These are phyloP conservation scores for Spheniscus mendiculus DNA, from an alignment of 2,113 vertebrate species.

Conservation along the genomic window DNA sequence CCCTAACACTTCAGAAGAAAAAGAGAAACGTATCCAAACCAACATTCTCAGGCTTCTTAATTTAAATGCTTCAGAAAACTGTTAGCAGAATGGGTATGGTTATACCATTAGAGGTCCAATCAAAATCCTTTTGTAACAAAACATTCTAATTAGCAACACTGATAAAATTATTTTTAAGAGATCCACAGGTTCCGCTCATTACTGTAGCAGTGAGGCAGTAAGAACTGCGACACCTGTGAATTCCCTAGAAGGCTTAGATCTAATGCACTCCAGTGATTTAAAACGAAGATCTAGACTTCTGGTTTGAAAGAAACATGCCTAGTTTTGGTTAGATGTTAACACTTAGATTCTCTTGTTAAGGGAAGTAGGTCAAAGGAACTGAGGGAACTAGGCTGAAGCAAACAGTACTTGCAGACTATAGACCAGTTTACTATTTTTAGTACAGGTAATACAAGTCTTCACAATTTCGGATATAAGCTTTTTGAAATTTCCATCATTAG, in stretches of 20 bases:
- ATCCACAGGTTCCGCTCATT: background rate
- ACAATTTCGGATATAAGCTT: background rate
- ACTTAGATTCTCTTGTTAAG: background rate
- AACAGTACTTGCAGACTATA: background rate
- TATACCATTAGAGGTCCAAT: background rate
- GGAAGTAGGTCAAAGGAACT: background rate
- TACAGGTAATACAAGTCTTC: background rate
- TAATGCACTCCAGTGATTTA: background rate
- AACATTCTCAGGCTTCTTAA: background rate
- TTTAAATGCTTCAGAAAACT: background rate
- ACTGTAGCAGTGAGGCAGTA: background rate
- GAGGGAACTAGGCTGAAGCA: background rate
- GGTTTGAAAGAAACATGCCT: background rate
- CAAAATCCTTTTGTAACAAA: background rate
- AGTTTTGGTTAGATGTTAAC: background rate
- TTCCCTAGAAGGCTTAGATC: background rate
- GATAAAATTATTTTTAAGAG: background rate
- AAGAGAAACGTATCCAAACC: background rate
- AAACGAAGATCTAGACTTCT: background rate
- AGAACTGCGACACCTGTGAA: rapidly evolving
- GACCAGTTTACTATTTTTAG: background rate
- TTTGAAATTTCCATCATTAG: background rate
- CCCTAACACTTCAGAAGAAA: background rate
- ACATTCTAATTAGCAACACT: background rate
- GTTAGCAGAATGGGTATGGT: background rate